These are phyloP conservation scores for Chaitophorus viminalis DNA, from an alignment of 2,888 invertebrate species.

Conservation along the genomic window DNA sequence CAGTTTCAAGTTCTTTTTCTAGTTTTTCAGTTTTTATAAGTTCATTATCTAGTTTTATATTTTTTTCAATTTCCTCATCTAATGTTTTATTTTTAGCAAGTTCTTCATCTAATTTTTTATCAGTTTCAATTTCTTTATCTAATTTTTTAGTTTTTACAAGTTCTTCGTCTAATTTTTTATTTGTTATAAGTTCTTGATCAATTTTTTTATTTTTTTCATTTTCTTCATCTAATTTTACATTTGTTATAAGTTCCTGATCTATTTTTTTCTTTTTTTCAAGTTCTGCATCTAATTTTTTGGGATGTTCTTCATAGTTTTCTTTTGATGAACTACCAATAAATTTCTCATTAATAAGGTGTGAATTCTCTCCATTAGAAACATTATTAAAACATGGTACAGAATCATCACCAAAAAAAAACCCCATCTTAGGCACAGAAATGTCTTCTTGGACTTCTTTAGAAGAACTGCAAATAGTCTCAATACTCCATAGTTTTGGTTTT, in stretches of 20 bases:
- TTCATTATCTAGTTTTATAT: too few relatives aligned
- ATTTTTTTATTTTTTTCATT: background rate
- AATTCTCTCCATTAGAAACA: conserved; percentile 36
- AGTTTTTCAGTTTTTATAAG: too few relatives aligned
- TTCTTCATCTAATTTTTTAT: background rate
- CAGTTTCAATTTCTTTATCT: background rate
- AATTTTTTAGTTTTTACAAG: background rate
- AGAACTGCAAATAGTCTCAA: conserved; percentile 65
- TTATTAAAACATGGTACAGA: conserved; percentile 52
- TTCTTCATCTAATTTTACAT: too few relatives aligned
- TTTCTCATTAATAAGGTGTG: background rate
- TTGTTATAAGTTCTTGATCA: background rate
- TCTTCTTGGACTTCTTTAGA: conserved; percentile 56
- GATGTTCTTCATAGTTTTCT: conserved; percentile 4
- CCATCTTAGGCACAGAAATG: conserved; percentile 50
- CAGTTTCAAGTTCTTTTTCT: background rate
- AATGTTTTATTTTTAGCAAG: background rate
- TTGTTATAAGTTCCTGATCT: too few relatives aligned
- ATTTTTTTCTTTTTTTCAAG: too few relatives aligned
- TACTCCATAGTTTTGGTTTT: conserved; percentile 66
- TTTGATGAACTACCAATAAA: background rate
- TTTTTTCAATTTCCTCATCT: background rate
- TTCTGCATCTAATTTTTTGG: background rate
- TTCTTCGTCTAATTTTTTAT: too few relatives aligned
- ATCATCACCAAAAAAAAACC: conserved; percentile 55